Base-by-base conservation (phyloP, 2,797 vertebrate genomes). In the Sarcophilus harrisii region DNA sequence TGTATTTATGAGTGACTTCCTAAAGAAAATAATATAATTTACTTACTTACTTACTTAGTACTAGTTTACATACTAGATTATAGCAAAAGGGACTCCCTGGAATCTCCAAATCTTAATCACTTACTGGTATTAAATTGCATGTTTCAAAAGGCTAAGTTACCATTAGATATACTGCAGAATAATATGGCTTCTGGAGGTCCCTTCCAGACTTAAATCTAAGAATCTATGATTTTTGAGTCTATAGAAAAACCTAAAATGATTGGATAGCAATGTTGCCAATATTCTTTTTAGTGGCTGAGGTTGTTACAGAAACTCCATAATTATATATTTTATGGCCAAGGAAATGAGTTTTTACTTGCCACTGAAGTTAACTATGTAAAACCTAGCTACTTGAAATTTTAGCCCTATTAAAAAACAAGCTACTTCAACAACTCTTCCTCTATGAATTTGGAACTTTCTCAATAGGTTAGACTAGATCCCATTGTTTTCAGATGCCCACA, bases 321-420 rank as follows among this genome's bases (percentile, higher is more conserved):
- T 87, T 49, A 87, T 49, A 73, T 87, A 27, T 87, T 49, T 87
- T 87, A 87, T 45, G 38, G 73, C 73, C 38, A 87, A 49, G 38
- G 73, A 87, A 87, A 87, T 87, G 73, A 87, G 73, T 87, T 87
- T 87, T 27, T 45, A 27, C 73, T 87, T 87, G 73, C 45, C 38
- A 28, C 24, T 87, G 73, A 87, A 49, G 73, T n/a, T 27, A 87
- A 87, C 38, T 87, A 81, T 18, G n/a, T 45, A 45, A 18, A 90
- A 94, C 11, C 58, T 66, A 92, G 91, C 21, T 91, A 16, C 27
- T 4, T 45, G 92, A 0, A 28, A 5, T 14, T 93, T 91, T 62
- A 96, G 90, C 13, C 90, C 18, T 54, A 24, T 18, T 89, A 29
- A 96, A 58, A 92, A 91, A 92, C 60, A 92, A 66, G 8, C 55